Evolutionary conservation across 2,113 vertebrate genomes (phyloP), one percentile per base, ranked within the genome.

Genomic region (Hoplias malabaricus): DNA sequence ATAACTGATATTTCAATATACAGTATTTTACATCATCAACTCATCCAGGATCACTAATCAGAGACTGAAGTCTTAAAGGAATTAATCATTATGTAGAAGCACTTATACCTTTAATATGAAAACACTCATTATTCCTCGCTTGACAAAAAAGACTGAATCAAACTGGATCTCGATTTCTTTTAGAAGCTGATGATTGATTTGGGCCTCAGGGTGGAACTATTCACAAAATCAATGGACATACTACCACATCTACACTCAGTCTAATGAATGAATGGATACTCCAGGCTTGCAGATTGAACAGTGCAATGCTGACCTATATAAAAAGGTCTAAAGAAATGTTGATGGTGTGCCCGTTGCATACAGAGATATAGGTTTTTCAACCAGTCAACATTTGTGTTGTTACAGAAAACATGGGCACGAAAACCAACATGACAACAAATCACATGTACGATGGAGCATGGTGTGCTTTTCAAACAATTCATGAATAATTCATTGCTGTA

Each of bases 101-200:
- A 50, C n/a, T 25, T 62, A 62, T 54, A 69, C 42, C 16, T 77
- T 69, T 77, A 68, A 57, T 33, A 19, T 23, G 33, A 48, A 14
- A 19, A 50, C 36, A 29, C n/a, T 10, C 27, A 56, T 70, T 61
- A 50, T 16, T 31, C n/a, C 42, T 13, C 31, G 11, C 23, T 31
- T 27, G 40, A 8, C 43, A 23, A 70, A n/a, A 5, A 38, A 50
- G 5, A 50, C 54, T 59, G 23, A 27, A 77, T 50, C 67, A 21
- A 14, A 14, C 29, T 14, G 42, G 10, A 25, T 21, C 53, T 56
- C 4, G 11, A 29, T 21, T 59, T 16, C 13, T 25, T 62, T 29
- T 19, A 48, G 40, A 10, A 62, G 31, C 21, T 21, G 54, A 46
- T 67, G 31, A 63, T n/a, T 63, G 33, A 63, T 19, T 36, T n/a